Percentiles rank a stretch among this genome's conserved stretches.
phyloP scores from a whole-genome alignment of 2,888 invertebrate genomes.

The Leptinotarsa rubiginosa region DNA sequence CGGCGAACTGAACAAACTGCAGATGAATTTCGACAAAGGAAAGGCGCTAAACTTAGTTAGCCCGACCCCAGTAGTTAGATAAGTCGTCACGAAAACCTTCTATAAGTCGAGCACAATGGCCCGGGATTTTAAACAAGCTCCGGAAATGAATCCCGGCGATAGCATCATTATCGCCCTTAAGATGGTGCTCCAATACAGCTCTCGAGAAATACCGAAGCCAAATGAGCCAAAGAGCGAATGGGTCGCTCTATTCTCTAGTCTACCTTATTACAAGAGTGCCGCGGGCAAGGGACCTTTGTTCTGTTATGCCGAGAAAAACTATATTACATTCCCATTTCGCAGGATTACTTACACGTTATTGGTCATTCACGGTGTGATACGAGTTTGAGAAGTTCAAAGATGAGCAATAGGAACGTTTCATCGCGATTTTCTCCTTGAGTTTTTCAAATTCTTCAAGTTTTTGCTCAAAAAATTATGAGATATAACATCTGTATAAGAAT shows the following conservation, averaged over 20 bases:
- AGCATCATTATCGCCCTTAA: conserved; percentile 62
- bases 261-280: conserved; percentile 21
- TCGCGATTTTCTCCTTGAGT: not conserved
- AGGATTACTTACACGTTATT: not conserved
- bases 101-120: conserved; percentile 57
- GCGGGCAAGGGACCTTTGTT: conserved; percentile 2
- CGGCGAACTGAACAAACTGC: not conserved
- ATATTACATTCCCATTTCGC: not conserved
- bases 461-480: not conserved
- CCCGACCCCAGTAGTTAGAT: conserved; percentile 38
- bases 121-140: conserved; percentile 62
- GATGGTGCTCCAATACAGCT: conserved; percentile 47
- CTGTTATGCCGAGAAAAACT: conserved; percentile 16
- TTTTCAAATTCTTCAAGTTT: not conserved
- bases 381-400: not conserved
- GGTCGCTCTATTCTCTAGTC: conserved; percentile 16
- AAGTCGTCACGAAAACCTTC: conserved; percentile 44
- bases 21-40: conserved; percentile 15
- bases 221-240: conserved; percentile 34
- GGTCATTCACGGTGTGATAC: not conserved
- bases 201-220: conserved; percentile 36
- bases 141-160: conserved; percentile 64
- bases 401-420: not conserved
- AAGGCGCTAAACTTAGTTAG: conserved; percentile 40
- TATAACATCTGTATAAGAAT: not conserved